Base-by-base conservation (phyloP, 2,113 vertebrate genomes). In the Plotosus lineatus region DNA sequence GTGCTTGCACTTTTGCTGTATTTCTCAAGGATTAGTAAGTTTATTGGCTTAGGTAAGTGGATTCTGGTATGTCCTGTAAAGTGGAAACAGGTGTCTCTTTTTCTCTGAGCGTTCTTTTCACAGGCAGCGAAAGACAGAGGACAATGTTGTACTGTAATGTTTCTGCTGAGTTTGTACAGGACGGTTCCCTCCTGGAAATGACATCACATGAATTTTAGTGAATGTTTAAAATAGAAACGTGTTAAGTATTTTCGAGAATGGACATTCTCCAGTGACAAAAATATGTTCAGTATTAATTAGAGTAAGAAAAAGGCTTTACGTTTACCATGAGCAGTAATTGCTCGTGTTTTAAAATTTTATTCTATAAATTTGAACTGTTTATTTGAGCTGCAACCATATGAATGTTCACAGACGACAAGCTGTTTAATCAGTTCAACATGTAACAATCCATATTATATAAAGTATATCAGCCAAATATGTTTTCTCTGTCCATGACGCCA, bases 21-120 rank as follows among this genome's bases (percentile, higher is more conserved):
- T 87, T 89, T 88, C 83, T 88, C 75, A 51, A 69, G 84, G 76
- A 83, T 86, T 76, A 84, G 69, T 80, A 82, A 87, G 83, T 91
- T 90, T 90, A 90, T 90, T 89, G 87, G 86, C 83, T 88, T 76
- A 71, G 87, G 87, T 84, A 86, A 89, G 88, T 88, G 82, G 87
- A 90, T 87, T 88, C 88, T 86, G 86, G 87, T 88, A 85, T 90
- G 88, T 80, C 85, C 79, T 85, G 72, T 90, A 90, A 73, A 92
- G 88, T 92, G 86, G 84, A 90, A 92, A 87, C 91, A 91, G 90
- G 88, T 92, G 92, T 88, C 28, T 85, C 21, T 38, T 19, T 75
- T 38, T 19, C 56, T 56, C 73, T 26, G 51, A 73, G 19, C 9
- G 28, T n/a, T n/a, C 17, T 33, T 72, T 75, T 75, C 78, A 88